Conservation (phyloP, 2,113 vertebrate genomes). For the Caretta caretta region DNA sequence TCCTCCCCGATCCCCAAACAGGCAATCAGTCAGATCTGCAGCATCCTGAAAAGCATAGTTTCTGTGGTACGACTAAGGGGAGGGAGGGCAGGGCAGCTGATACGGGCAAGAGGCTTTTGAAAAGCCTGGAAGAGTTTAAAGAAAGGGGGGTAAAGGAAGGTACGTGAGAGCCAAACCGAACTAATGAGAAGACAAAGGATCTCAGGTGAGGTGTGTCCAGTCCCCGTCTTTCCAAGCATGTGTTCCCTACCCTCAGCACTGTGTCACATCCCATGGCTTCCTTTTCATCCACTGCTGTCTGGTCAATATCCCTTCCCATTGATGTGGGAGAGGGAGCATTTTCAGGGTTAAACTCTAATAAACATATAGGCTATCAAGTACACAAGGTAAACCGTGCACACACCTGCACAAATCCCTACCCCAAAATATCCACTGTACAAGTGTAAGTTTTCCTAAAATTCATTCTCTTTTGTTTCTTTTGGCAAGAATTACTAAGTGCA, state of each 20-base stretch:
- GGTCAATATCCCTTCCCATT: background rate
- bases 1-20: background rate
- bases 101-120: background rate
- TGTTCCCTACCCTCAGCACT: background rate
- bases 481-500: background rate
- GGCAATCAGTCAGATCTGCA: background rate
- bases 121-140: background rate
- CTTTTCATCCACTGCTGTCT: background rate
- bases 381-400: background rate
- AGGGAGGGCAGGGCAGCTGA: background rate
- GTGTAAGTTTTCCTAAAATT: background rate
- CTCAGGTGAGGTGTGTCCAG: background rate
- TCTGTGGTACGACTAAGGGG: too few relatives aligned
- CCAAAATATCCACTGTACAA: background rate
- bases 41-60: too few relatives aligned
- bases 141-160: fast-evolving
- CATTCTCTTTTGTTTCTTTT: constrained; percentile 8
- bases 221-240: background rate
- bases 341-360: background rate
- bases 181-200: background rate
- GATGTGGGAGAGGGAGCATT: background rate
- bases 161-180: background rate
- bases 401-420: background rate
- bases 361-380: background rate
- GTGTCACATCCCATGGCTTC: background rate